A percentile compares a stretch with the other conserved stretches of the same genome.
Evolutionary conservation across 2,797 vertebrate species (phyloP).

Genomic region (Sylvia borin): DNA sequence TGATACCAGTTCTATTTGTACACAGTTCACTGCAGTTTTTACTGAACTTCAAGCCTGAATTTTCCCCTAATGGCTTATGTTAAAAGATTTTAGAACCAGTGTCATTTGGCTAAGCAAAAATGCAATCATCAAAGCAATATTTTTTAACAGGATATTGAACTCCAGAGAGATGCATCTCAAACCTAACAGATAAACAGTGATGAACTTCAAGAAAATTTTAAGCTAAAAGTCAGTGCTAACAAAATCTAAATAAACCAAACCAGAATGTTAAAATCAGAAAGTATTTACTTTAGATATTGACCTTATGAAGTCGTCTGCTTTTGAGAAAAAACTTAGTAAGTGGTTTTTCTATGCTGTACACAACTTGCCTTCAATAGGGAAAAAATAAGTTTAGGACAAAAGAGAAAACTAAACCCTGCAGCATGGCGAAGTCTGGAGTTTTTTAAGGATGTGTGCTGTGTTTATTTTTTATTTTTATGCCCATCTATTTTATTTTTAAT

Average conservation of each 20-base stretch:
- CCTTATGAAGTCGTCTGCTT: not conserved
- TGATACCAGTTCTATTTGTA: not conserved
- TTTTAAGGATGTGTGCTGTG: not conserved
- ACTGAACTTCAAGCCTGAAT: not conserved
- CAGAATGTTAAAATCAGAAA: not conserved
- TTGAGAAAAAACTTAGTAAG: not conserved
- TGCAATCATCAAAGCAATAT: not conserved
- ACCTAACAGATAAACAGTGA: not conserved
- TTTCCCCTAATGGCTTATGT: not conserved
- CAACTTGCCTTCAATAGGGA: not conserved
- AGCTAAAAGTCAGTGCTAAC: not conserved
- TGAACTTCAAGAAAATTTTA: not conserved
- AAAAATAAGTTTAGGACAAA: not conserved
- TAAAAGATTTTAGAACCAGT: not conserved
- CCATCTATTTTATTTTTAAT: constrained; percentile 16
- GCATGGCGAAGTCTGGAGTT: not conserved
- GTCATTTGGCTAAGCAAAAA: not conserved
- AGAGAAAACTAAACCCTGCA: not conserved
- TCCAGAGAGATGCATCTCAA: not conserved
- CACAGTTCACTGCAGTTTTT: not conserved
- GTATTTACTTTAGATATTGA: not conserved
- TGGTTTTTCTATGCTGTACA: not conserved
- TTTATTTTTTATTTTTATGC: constrained; percentile 1
- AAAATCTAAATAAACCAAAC: not conserved
- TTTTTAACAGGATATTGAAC: not conserved